A percentile compares a stretch with the other conserved stretches of the same genome.
Conservation (phyloP, 1,140 invertebrate genomes). For the Calephelis virginiensis region DNA sequence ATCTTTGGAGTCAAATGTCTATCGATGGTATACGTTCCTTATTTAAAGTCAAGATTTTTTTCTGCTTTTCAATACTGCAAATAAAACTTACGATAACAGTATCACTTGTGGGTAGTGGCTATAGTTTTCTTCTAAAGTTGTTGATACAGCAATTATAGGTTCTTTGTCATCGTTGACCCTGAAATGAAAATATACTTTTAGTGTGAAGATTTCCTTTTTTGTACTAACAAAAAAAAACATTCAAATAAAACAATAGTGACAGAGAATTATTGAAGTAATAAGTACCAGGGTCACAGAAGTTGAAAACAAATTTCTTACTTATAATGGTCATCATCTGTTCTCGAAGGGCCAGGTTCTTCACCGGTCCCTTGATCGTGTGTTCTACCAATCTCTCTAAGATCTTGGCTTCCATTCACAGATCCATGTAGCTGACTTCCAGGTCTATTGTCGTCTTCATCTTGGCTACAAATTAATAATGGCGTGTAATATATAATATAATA, state of each 20-base stretch:
- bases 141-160: conserved; percentile 66
- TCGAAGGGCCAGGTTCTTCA: conserved; percentile 50
- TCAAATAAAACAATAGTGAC: neutral
- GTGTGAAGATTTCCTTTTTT: neutral
- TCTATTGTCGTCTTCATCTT: neutral
- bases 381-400: neutral
- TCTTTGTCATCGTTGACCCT: conserved; percentile 66
- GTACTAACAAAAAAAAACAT: neutral
- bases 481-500: no score
- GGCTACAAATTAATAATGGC: neutral
- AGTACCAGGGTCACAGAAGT: neutral
- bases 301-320: conserved; percentile 39
- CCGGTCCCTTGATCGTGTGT: conserved; percentile 1
- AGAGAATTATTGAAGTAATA: no score
- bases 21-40: no score
- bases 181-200: conserved; percentile 26
- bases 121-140: conserved; percentile 64
- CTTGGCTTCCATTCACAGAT: neutral
- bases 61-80: no score
- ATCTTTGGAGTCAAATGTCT: no score
- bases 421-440: neutral
- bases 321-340: conserved; percentile 60
- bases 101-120: conserved; percentile 78
- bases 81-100: conserved; percentile 79
- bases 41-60: no score